Evolutionary conservation across 1,140 invertebrate species (phyloP).

Genomic region (Drosophila rhopaloa): DNA sequence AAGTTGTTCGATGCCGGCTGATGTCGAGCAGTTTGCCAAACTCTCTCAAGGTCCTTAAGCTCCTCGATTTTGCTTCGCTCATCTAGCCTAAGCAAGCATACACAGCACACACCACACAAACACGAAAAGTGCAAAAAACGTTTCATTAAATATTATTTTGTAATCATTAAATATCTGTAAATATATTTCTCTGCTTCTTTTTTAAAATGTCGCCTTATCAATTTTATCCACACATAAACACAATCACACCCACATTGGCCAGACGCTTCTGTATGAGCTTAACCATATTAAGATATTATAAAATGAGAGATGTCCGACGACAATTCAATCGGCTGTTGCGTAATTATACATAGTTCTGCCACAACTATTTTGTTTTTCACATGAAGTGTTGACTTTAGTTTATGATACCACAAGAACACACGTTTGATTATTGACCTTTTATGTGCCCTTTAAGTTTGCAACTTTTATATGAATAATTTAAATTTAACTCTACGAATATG

Average conservation of each 20-base stretch:
- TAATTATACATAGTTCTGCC: conserved; percentile 52
- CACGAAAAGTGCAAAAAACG: conserved; percentile 61
- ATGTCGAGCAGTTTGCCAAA: conserved; percentile 56
- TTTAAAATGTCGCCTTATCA: conserved; percentile 68
- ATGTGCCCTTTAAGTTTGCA: conserved; percentile 70
- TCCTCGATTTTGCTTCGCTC: conserved; percentile 57
- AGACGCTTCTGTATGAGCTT: conserved; percentile 57
- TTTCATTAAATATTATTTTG: conserved; percentile 65
- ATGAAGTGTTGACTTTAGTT: conserved; percentile 70
- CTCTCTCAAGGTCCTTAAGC: conserved; percentile 54
- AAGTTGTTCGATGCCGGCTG: conserved; percentile 40
- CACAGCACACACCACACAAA: conserved; percentile 21
- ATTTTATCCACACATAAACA: conserved; percentile 40
- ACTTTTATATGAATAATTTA: conserved; percentile 64
- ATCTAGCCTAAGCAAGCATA: conserved; percentile 46
- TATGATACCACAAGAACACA: conserved; percentile 39
- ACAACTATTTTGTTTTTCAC: conserved; percentile 63
- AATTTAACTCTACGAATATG: conserved; percentile 44
- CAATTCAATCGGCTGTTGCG: conserved; percentile 60
- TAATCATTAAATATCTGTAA: conserved; percentile 70
- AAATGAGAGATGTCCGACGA: conserved; percentile 30
- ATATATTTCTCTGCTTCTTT: conserved; percentile 71
- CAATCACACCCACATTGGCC: conserved; percentile 34
- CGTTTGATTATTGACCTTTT: conserved; percentile 37
- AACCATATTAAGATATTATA: conserved; percentile 45